These are phyloP conservation scores for Accipiter cooperii DNA, from an alignment of 2,113 vertebrate genomes.

Conservation along the genomic window DNA sequence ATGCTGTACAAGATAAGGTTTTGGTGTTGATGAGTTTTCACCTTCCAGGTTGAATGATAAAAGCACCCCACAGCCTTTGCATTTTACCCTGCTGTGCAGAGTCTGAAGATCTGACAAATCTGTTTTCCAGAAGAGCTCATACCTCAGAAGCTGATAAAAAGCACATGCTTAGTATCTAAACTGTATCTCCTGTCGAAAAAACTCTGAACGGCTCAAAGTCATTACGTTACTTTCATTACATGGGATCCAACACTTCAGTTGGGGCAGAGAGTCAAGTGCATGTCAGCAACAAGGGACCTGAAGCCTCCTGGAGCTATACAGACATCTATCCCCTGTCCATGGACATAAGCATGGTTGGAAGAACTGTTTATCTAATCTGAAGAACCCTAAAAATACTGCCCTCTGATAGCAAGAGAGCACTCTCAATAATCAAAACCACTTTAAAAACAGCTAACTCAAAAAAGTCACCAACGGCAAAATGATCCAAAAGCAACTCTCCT, in stretches of 20 bases:
- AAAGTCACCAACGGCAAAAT: not conserved
- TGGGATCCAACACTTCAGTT: not conserved
- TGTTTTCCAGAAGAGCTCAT: not conserved
- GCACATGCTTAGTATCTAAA: not conserved
- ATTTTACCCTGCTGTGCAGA: not conserved
- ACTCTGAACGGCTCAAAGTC: not conserved
- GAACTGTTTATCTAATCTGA: not conserved
- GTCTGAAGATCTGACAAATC: not conserved
- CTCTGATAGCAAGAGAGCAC: not conserved
- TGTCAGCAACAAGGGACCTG: not conserved
- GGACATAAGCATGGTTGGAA: fast-evolving
- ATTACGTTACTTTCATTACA: not conserved
- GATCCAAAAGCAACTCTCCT: not conserved
- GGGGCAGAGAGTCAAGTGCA: not conserved
- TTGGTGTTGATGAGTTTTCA: not conserved
- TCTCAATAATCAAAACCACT: not conserved
- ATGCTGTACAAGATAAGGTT: not conserved
- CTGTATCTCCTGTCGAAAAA: not conserved
- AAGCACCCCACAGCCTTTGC: not conserved
- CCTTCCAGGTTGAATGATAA: not conserved
- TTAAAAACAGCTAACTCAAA: not conserved
- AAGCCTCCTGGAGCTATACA: not conserved
- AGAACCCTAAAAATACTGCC: not conserved
- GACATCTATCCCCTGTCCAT: not conserved
- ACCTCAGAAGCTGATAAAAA: not conserved